Percentiles rank a stretch among this genome's conserved stretches.
Evolutionary conservation across 2,113 vertebrate genomes (phyloP).

Genomic region (Pituophis catenifer): DNA sequence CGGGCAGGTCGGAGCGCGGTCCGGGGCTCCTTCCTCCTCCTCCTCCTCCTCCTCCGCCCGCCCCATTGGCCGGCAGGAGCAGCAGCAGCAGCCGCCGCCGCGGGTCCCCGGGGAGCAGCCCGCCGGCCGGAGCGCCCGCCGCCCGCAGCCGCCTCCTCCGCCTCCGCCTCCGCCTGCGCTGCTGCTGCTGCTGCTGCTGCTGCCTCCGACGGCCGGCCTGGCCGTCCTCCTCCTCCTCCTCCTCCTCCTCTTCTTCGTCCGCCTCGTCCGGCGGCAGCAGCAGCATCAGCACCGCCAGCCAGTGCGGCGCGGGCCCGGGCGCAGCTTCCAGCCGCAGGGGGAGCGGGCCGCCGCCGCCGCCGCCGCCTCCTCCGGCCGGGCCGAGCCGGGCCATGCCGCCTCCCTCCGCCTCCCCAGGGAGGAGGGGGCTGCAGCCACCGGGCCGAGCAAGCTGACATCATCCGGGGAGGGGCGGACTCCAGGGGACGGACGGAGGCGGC

Average conservation of each 20-base stretch:
- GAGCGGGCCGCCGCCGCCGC: not conserved
- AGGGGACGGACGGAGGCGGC: not conserved
- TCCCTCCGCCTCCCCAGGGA: slow-evolving; percentile 18
- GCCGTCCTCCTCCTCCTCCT: not conserved
- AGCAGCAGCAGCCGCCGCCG: slow-evolving; percentile 18
- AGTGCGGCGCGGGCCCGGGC: slow-evolving; percentile 1
- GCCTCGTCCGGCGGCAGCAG: slow-evolving; percentile 13
- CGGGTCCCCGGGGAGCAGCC: slow-evolving; percentile 9
- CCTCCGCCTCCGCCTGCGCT: not conserved
- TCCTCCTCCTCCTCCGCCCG: not conserved
- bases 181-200: no score
- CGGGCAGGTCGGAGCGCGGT: not conserved
- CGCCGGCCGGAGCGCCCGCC: not conserved
- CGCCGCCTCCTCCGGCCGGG: slow-evolving; percentile 6
- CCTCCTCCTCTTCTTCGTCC: not conserved
- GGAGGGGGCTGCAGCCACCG: slow-evolving; percentile 26
- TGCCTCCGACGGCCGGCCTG: not conserved
- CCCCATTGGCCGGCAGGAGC: slow-evolving; percentile 3
- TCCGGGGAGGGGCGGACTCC: slow-evolving; percentile 28
- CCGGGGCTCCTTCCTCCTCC: not conserved
- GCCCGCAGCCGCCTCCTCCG: not conserved
- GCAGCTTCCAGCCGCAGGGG: slow-evolving; percentile 3
- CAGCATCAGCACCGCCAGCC: slow-evolving; percentile 20
- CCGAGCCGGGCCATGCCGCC: slow-evolving; percentile 34
- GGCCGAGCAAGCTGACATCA: slow-evolving; percentile 33